Conservation (phyloP, 2,113 vertebrate species). For the Cromileptes altivelis region DNA sequence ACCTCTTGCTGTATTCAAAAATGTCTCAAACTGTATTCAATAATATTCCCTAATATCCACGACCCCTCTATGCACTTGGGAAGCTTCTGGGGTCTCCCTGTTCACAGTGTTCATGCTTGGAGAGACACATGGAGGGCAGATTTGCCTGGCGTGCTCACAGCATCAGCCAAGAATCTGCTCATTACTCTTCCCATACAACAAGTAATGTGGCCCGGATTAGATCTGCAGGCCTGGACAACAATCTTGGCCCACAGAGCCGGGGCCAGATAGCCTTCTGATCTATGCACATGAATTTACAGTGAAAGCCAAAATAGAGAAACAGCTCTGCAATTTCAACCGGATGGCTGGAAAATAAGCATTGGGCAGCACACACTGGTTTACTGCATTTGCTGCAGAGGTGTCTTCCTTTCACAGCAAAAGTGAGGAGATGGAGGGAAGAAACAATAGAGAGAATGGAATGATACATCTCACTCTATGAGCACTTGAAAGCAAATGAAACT, state of each 20-base stretch:
- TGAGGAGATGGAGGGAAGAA: conserved; percentile 16
- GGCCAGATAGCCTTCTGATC: conserved; percentile 52
- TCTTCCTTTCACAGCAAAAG: background rate
- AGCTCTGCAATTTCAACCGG: conserved; percentile 26
- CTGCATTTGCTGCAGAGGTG: conserved; percentile 13
- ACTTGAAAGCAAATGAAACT: conserved; percentile 31
- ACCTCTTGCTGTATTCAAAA: conserved; percentile 8
- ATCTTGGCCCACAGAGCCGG: conserved; percentile 29
- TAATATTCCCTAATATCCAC: conserved; percentile 34
- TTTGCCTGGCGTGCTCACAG: conserved; percentile 77
- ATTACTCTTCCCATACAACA: conserved; percentile 75
- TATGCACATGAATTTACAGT: conserved; percentile 46
- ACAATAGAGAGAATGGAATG: background rate
- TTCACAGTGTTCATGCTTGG: conserved; percentile 56
- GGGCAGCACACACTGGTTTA: background rate
- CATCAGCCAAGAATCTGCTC: conserved; percentile 66
- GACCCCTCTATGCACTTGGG: conserved; percentile 44
- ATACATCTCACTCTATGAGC: conserved; percentile 13
- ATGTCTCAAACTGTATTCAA: conserved; percentile 50
- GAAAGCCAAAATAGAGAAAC: conserved; percentile 19
- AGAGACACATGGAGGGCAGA: conserved; percentile 62
- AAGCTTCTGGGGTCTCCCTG: conserved; percentile 51
- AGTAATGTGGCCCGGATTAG: conserved; percentile 44
- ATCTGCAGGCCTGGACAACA: conserved; percentile 57
- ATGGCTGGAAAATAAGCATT: conserved; percentile 25